phyloP scores from a whole-genome alignment of 2,797 vertebrate species.

The Alectoris magna region DNA sequence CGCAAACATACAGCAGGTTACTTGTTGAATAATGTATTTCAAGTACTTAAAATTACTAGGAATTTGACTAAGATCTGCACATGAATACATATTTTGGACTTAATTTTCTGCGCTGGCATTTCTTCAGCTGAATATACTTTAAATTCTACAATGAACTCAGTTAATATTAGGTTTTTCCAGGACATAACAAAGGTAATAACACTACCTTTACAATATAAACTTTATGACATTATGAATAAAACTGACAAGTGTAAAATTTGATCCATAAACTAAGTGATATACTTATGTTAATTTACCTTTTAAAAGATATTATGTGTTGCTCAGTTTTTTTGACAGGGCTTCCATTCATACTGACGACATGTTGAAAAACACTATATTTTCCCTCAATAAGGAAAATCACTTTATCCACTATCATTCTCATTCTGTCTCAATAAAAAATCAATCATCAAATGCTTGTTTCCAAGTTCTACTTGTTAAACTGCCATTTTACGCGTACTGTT shows the following conservation, averaged over 20 bases:
- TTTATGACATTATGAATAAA: slow-evolving; percentile 79
- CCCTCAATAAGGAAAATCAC: slow-evolving; percentile 78
- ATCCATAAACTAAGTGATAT: slow-evolving; percentile 79
- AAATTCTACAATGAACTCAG: slow-evolving; percentile 68
- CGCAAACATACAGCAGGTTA: slow-evolving; percentile 74
- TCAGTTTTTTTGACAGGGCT: slow-evolving; percentile 79
- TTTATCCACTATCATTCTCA: slow-evolving; percentile 76
- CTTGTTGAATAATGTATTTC: slow-evolving; percentile 82
- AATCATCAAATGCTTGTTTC: slow-evolving; percentile 79
- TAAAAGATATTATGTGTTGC: slow-evolving; percentile 77
- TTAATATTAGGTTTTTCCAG: slow-evolving; percentile 68
- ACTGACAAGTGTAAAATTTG: slow-evolving; percentile 77
- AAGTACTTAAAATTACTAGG: slow-evolving; percentile 77
- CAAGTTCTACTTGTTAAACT: slow-evolving; percentile 78
- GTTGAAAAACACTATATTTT: slow-evolving; percentile 82
- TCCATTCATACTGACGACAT: slow-evolving; percentile 77
- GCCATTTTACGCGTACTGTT: slow-evolving; percentile 75
- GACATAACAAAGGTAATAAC: slow-evolving; percentile 72
- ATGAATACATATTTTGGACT: slow-evolving; percentile 75
- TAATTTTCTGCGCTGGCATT: slow-evolving; percentile 74
- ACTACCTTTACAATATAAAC: slow-evolving; percentile 72
- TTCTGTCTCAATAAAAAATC: slow-evolving; percentile 81
- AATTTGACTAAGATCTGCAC: slow-evolving; percentile 76
- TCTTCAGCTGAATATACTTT: slow-evolving; percentile 69
- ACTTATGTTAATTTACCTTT: slow-evolving; percentile 81